These are phyloP conservation scores for Papilio xuthus DNA, from an alignment of 1,140 invertebrate genomes.

Conservation along the genomic window DNA sequence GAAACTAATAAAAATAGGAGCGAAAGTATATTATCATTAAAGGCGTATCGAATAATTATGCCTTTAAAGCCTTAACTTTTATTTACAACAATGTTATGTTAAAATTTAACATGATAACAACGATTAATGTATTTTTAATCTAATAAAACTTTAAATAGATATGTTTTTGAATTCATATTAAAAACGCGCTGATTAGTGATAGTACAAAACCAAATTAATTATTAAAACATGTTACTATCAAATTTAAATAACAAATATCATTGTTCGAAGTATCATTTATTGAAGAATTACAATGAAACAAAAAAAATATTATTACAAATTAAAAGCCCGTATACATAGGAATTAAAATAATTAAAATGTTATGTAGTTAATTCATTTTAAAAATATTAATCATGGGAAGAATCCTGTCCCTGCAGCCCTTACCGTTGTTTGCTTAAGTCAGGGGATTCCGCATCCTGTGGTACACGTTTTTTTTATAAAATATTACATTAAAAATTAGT, in stretches of 20 bases:
- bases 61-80: constrained; percentile 49
- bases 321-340: neutral
- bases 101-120: constrained; percentile 66
- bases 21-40: constrained; percentile 53
- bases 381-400: no score
- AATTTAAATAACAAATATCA: constrained; percentile 3
- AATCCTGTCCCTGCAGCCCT: no score
- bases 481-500: no score
- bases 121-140: constrained; percentile 58
- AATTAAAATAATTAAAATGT: neutral
- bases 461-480: no score
- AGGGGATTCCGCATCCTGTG: no score
- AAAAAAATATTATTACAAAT: neutral
- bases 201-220: neutral
- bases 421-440: no score
- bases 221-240: neutral
- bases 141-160: constrained; percentile 73
- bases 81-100: constrained; percentile 67
- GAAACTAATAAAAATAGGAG: constrained; percentile 63
- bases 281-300: neutral
- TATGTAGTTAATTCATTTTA: neutral
- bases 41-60: constrained; percentile 47
- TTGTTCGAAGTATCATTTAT: neutral
- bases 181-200: constrained; percentile 36
- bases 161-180: constrained; percentile 66